Evolutionary conservation across 92 coral and sea anemone genomes (phyloP), one percentile per base, ranked within the genome.

Genomic region (Zoanthus gigantus): DNA sequence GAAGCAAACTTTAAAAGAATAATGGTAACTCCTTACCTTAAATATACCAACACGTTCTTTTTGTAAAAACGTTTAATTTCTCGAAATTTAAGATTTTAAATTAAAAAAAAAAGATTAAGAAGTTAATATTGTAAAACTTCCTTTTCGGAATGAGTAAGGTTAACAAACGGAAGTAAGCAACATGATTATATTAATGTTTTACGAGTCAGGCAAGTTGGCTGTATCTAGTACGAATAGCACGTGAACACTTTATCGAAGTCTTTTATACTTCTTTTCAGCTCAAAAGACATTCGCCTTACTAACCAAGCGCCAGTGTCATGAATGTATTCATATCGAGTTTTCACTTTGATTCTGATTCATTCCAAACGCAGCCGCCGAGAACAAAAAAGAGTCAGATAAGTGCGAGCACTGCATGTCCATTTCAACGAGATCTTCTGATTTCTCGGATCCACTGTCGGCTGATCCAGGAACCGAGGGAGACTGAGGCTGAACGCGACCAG

Each of bases 401-500:
- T 92, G 94, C 15, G 90, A 89, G 48, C 75, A 86, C 58, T 47
- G 68, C 11, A 72, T 72, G 81, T 92, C 94, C 3, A 92, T 53
- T 28, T 87, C 90, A 18, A 88, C 66, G 16, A 91, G 42, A 78
- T 91, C 94, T 0, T 83, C 76, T 23, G 91, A 82, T n/a, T 67
- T 46, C 17, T 86, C 89, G 1, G 74, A 74, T 58, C 78, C 86
- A 48, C 84, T 93, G 17, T 88, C 95, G 67, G 92, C 85, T 9
- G 80, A 74, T 72, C 74, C 88, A 23, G 84, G 92, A 31, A 84
- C 92, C 57, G 94, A 88, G 42, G 90, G 93, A 28, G 96, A 89
- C 91, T 93, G 93, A 79, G 92, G 89, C 23, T 83, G 89, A 74
- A 58, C 15, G 79, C 71, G 93, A 13, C 83, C 94, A 0, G 98